Base-by-base conservation (phyloP, 1,140 invertebrate species). In the Lepidurus packardi region DNA sequence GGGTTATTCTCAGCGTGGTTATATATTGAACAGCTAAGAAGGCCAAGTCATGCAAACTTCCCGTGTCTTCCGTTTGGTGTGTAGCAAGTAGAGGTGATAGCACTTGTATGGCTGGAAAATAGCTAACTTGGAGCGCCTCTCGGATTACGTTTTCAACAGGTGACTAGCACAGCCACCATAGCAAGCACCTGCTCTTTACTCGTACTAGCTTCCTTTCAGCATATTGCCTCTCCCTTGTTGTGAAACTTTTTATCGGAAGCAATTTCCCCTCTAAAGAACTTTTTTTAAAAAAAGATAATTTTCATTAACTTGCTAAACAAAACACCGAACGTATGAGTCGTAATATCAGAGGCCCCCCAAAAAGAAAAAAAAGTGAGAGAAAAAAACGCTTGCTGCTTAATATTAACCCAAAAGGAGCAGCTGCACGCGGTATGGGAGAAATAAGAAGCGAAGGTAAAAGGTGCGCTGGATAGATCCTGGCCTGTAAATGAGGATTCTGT, bases 401-500 rank as follows among this genome's bases (percentile, higher is more conserved):
- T 65, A 65, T n/a, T 13, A 65, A n/a, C 1, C 16, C 16, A 1
- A 65, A 65, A 65, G 53, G 53, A 65, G 53, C 53, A 65, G 53
- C 53, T 65, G 53, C 16, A 16, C 21, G 21, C 21, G 53, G 53
- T 65, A 65, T 65, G 53, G 53, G 21, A 65, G 53, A 16, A 16
- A 65, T n/a, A 65, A 65, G 21, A 65, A n/a, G 53, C 16, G 53
- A 65, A 65, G 53, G 53, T 21, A 65, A 65, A 65, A 65, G 53
- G 53, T 65, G 53, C 53, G 53, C 21, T 16, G 10, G 53, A 65
- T 65, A 65, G 53, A 65, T 65, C 53, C 53, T 16, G 53, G 53
- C 13, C 53, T 65, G 53, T n/a, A 65, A 65, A 65, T 65, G 53
- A 65, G 53, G 53, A 65, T 65, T 65, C 53, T 65, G 53, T 65